phyloP scores from a whole-genome alignment of 1,140 invertebrate genomes.

The Neodiprion pinetum region DNA sequence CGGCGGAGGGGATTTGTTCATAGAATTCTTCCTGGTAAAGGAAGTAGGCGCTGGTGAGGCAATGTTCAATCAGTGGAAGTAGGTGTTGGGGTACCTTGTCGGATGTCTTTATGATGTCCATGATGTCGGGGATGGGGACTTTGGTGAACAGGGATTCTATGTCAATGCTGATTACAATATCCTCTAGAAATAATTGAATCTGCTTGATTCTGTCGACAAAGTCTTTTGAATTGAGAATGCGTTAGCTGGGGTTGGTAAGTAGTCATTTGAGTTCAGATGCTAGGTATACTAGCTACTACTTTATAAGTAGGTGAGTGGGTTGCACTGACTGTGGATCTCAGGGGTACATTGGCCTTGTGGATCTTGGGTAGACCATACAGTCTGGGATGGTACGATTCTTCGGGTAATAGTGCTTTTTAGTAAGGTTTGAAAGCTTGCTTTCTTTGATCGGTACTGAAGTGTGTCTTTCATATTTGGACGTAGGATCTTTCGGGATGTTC shows the following conservation, averaged over 20 bases:
- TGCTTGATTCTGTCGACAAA: slow-evolving; percentile 12
- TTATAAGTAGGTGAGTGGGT: slow-evolving; percentile 22
- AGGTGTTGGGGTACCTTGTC: slow-evolving; percentile 20
- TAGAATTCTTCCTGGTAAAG: no score
- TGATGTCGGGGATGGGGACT: not conserved
- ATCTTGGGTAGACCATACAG: slow-evolving; percentile 33
- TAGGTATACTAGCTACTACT: slow-evolving; percentile 9
- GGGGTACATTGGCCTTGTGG: slow-evolving; percentile 23
- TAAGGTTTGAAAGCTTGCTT: not conserved
- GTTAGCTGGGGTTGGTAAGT: not conserved
- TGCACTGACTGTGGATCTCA: slow-evolving; percentile 27
- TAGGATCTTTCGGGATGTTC: not conserved
- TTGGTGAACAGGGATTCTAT: slow-evolving; percentile 30
- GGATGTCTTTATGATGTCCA: slow-evolving; percentile 10
- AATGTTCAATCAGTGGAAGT: slow-evolving; percentile 23
- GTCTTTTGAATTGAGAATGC: slow-evolving; percentile 24
- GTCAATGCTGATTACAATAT: slow-evolving; percentile 28
- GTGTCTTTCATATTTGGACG: not conserved
- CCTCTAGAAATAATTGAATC: not conserved
- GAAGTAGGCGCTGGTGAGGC: no score
- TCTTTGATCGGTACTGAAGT: no score
- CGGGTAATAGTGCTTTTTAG: not conserved
- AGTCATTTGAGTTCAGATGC: slow-evolving; percentile 2
- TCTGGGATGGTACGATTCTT: slow-evolving; percentile 12
- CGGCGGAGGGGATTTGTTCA: no score